Evolutionary conservation across 2,113 vertebrate genomes (phyloP), one percentile per base, ranked within the genome.

Genomic region (Panthera tigris): DNA sequence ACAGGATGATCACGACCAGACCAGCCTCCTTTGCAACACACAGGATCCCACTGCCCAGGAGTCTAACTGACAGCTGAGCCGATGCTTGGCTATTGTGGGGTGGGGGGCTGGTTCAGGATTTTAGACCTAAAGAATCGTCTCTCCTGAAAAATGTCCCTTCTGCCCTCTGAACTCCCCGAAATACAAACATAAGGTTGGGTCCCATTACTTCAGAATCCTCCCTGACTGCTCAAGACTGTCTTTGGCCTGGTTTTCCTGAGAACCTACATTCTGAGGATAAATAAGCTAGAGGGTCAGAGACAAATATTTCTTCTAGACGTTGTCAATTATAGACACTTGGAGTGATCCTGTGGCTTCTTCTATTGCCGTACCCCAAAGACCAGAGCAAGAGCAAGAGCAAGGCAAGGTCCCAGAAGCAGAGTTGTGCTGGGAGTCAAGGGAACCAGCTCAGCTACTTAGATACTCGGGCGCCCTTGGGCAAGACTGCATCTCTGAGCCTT

Each of bases 281-380:
- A 87, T 57, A 83, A 89, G 36, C 36, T 66, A n/a, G 45, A 95
- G 48, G 29, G 50, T 65, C 71, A 74, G 45, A 69, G 71, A 83
- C 23, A 78, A 76, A 65, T 71, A 52, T 48, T 82, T 74, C 57
- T 94, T 55, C 31, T 31, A 11, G 45, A 83, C n/a, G 78, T 45
- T 89, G 33, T 82, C 50, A 74, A 6, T 18, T 45, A 79, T 8
- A 78, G 50, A 68, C 39, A 69, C 33, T 13, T 33, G 1, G 29
- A 73, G 57, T 27, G 69, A 76, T 63, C 41, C 71, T 16, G 5
- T 63, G 21, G 73, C 7, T 71, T 4, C 55, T 85, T 91, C 73
- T 66, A 4, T 50, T 74, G 36, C 88, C 63, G 65, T 4, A 13
- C 4, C 41, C 29, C 21, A 57, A 88, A 94, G 78, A 52, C 69